Base-by-base conservation (phyloP, 2,797 vertebrate genomes). In the Silurus lanzhouensis region DNA sequence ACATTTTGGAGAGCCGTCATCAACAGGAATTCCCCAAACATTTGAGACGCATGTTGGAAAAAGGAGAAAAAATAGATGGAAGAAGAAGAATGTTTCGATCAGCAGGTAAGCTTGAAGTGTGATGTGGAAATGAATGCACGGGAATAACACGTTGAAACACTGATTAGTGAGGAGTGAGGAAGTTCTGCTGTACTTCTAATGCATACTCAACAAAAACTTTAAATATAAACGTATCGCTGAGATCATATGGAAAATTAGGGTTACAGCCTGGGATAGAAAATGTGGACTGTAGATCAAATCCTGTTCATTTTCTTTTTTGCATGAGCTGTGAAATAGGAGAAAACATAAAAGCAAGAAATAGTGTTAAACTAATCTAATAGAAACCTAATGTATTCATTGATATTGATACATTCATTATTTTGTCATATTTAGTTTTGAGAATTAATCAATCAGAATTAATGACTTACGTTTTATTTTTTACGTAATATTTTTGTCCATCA, bases 1-100 rank as follows among this genome's bases (percentile, higher is more conserved):
- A 95, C 95, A 95, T 96, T 91, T 92, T 94, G 91, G 92, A 89
- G 90, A 92, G 93, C 91, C 83, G 90, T 92, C 93, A 93, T 93
- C 94, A 95, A 94, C 93, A 93, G 89, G 92, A 93, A 94, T 94
- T 95, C 95, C 94, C 94, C 83, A 83, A 94, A 93, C 94, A 93
- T 92, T 79, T 83, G 88, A 86, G 85, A 89, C 88, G 83, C 67
- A 88, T 55, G 82, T 64, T 82, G 75, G 68, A 83, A 75, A 80
- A 83, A 86, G 48, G 77, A 88, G 83, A 27, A 58, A 19, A 27
- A 55, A 75, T 22, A 5, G 9, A 12, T 60, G 55, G 38, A 78
- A 82, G 57, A 74, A 76, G 68, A 84, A 31, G 31, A 64, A 82
- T n/a, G 22, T 71, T 58, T 83, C 68, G n/a, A 61, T 83, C 31